Conservation (phyloP, 2,797 vertebrate genomes). For the Sebastes itinus region DNA sequence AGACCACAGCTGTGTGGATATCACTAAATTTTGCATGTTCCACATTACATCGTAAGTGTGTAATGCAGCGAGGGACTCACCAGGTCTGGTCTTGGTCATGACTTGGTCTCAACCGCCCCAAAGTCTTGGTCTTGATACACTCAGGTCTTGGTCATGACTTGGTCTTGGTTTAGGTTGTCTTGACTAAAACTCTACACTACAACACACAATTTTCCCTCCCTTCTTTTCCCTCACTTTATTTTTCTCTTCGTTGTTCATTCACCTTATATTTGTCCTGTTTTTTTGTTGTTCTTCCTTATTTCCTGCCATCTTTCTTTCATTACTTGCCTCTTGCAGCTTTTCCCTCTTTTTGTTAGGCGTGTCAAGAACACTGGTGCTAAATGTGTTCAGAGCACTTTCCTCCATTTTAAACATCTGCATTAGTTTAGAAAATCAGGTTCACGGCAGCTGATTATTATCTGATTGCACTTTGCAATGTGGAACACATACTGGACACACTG, state of each 20-base stretch:
- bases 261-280: background rate
- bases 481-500: background rate
- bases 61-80: too few relatives aligned
- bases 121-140: too few relatives aligned
- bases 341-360: background rate
- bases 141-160: too few relatives aligned
- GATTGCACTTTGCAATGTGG: background rate
- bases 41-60: fast-evolving
- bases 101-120: too few relatives aligned
- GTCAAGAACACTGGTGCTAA: background rate
- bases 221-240: background rate
- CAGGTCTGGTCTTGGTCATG: too few relatives aligned
- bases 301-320: background rate
- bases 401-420: background rate
- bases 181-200: too few relatives aligned
- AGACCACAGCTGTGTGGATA: too few relatives aligned
- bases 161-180: too few relatives aligned
- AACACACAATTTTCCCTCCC: background rate
- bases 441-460: background rate
- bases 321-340: background rate
- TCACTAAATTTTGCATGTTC: too few relatives aligned
- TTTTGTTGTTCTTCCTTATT: background rate
- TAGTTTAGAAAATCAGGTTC: background rate
- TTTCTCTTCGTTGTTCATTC: background rate
- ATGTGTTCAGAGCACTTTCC: background rate